Evolutionary conservation across 1,140 invertebrate genomes (phyloP).

Genomic region (Hydropsyche tenuis): DNA sequence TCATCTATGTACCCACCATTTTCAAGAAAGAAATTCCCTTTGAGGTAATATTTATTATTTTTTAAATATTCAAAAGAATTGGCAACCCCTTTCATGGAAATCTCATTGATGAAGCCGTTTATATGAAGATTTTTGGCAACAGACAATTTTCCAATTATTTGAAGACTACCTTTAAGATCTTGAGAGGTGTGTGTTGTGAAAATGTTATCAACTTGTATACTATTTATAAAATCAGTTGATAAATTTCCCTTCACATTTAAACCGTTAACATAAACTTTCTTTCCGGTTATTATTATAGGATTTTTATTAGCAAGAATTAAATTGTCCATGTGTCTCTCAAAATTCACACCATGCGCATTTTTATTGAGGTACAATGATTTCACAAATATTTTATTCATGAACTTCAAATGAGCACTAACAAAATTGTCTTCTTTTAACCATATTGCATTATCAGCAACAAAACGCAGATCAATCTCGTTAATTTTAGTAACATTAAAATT

Average conservation of each 20-base stretch:
- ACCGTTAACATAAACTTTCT: slow-evolving; percentile 42
- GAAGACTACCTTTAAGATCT: slow-evolving; percentile 34
- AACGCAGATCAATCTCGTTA: slow-evolving; percentile 38
- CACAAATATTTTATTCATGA: slow-evolving; percentile 31
- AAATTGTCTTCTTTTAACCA: slow-evolving; percentile 46
- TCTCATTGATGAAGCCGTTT: slow-evolving; percentile 28
- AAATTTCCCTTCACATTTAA: slow-evolving; percentile 30
- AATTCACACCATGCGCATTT: slow-evolving; percentile 39
- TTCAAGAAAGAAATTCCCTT: slow-evolving; percentile 39
- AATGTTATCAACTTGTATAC: slow-evolving; percentile 34
- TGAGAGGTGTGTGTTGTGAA: slow-evolving; percentile 35
- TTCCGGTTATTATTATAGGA: slow-evolving; percentile 38
- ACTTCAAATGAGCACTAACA: slow-evolving; percentile 32
- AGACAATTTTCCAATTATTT: slow-evolving; percentile 32
- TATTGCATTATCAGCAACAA: slow-evolving; percentile 42
- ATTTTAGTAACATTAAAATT: slow-evolving; percentile 39
- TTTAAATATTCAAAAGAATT: slow-evolving; percentile 33
- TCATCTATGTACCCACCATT: slow-evolving; percentile 38
- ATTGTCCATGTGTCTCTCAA: slow-evolving; percentile 42
- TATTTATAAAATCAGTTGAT: slow-evolving; percentile 35
- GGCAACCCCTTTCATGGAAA: slow-evolving; percentile 20
- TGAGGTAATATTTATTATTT: slow-evolving; percentile 39
- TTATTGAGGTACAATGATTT: slow-evolving; percentile 34
- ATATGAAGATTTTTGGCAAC: slow-evolving; percentile 38
- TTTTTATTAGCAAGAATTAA: slow-evolving; percentile 35